Evolutionary conservation across 2,797 vertebrate genomes (phyloP), one percentile per base, ranked within the genome.

Genomic region (Parauchenoglanis punctatus): DNA sequence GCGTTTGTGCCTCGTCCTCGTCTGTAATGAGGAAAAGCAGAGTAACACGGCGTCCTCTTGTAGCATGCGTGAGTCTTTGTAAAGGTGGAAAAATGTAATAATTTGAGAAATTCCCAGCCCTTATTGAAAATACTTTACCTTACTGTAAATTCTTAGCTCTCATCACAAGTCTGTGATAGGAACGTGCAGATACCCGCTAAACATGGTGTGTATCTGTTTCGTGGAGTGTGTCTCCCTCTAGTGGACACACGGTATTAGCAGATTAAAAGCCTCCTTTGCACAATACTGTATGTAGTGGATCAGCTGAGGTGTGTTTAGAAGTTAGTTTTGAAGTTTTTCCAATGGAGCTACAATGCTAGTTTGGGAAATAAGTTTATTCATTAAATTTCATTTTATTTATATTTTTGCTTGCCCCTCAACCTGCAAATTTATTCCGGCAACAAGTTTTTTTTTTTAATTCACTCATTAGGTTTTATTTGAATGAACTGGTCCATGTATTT

Each of bases 191-290:
- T 52, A 25, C 44, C 11, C 10, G 0, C 1, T 6, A 13, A 35
- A 20, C 17, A 15, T 3, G 5, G 4, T 52, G 46, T 8, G 25
- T 13, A 23, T n/a, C 1, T 7, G 20, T 23, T 72, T 46, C 65
- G 44, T 87, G 65, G 72, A 61, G 73, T 88, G 17, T 88, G 88
- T 86, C 83, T 87, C 87, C 83, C 83, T 87, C 90, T 91, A 49
- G 65, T 88, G 90, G 87, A 23, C 40, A 7, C 17, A 18, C 12
- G 20, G 31, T n/a, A 84, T 28, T 52, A 3, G 65, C 56, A 13
- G 13, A 12, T 15, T 18, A 17, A 40, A 15, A 18, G 1, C 2
- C 25, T 35, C n/a, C 7, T 75, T 49, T 20, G 35, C 40, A 1
- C 44, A 1, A 59, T 56, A 15, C 13, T 56, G 54, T 0, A 10